Percentiles rank a stretch among this genome's conserved stretches.
Conservation (phyloP, 2,888 invertebrate species). For the Paralinhomoeus sp. region DNA sequence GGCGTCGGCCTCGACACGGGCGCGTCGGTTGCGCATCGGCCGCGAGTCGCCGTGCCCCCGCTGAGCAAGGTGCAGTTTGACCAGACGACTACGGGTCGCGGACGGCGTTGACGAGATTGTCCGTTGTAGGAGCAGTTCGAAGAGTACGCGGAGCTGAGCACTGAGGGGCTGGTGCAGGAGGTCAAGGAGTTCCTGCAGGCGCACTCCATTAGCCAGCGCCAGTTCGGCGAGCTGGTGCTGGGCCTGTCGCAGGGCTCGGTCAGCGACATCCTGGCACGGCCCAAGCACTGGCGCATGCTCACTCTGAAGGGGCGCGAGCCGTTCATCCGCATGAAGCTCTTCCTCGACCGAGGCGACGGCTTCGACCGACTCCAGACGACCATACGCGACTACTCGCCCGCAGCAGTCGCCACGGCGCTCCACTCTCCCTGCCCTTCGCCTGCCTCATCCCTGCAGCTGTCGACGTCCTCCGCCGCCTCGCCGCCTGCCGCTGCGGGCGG, state of each 20-base stretch:
- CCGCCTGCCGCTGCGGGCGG: too few relatives aligned
- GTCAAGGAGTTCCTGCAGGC: constrained; percentile 31
- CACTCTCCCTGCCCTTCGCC: too few relatives aligned
- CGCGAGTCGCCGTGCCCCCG: constrained; percentile 53
- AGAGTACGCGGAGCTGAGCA: constrained; percentile 71
- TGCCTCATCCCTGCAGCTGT: too few relatives aligned
- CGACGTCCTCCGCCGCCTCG: too few relatives aligned
- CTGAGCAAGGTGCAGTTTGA: constrained; percentile 98
- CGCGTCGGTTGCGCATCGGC: constrained; percentile 30
- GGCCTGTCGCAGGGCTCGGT: constrained; percentile 82
- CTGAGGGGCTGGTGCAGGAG: constrained; percentile 67
- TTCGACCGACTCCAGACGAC: too few relatives aligned
- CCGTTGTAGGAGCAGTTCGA: constrained; percentile 98
- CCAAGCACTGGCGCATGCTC: constrained; percentile 97
- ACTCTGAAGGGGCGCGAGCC: constrained; percentile 84
- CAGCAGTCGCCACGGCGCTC: too few relatives aligned
- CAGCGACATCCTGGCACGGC: constrained; percentile 79
- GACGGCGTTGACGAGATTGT: too few relatives aligned
- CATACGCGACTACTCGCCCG: too few relatives aligned
- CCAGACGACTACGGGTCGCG: too few relatives aligned
- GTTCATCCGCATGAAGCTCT: constrained; percentile 93
- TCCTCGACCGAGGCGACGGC: too few relatives aligned
- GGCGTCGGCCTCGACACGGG: too few relatives aligned
- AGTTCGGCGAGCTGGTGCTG: constrained; percentile 93
- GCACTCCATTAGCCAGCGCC: constrained; percentile 58